Evolutionary conservation across 2,113 vertebrate species (phyloP).

Genomic region (Phyllostomus discolor): DNA sequence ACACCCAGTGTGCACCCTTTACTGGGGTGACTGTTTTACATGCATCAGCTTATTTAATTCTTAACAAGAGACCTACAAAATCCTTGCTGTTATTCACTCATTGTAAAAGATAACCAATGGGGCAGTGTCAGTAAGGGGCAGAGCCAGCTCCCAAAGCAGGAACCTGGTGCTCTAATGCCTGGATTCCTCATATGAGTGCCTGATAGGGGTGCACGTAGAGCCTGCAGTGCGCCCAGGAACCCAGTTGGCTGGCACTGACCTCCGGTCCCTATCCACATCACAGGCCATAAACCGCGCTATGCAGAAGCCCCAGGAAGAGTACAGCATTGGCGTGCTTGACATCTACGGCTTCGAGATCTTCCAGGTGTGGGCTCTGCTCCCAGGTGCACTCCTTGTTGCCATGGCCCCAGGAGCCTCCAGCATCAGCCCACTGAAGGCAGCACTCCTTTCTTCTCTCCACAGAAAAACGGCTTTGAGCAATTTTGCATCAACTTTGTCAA

Average conservation of each 20-base stretch:
- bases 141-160: background rate
- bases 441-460: background rate
- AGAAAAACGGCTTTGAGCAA: conserved; percentile 98
- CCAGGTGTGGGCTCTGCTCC: conserved; percentile 81
- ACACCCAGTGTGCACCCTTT: no score
- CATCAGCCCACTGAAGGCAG: background rate
- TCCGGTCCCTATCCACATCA: background rate
- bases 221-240: fast-evolving
- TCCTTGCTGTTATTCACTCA: background rate
- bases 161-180: background rate
- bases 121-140: background rate
- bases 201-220: no score
- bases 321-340: conserved; percentile 94
- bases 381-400: fast-evolving
- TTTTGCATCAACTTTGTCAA: conserved; percentile 99
- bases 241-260: background rate
- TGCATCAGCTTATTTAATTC: background rate
- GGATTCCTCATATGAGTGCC: background rate
- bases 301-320: conserved; percentile 92
- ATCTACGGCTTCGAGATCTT: conserved; percentile 99
- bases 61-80: background rate
- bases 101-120: background rate
- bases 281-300: conserved; percentile 96
- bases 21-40: background rate
- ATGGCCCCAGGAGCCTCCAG: background rate